Conservation (phyloP, 1,140 invertebrate species). For the Drosophila parvula region DNA sequence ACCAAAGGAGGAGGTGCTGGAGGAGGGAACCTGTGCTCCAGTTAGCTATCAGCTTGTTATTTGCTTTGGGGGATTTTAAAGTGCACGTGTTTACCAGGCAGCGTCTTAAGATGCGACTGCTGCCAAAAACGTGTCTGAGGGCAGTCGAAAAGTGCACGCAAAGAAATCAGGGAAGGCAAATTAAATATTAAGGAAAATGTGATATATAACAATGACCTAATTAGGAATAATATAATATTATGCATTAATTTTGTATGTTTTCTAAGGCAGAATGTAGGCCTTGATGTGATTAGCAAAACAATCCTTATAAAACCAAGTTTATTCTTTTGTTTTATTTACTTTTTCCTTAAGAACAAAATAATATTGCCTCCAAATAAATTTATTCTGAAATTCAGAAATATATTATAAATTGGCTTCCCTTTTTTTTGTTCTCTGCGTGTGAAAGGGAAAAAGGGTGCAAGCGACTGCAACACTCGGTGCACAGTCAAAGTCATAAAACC, state of each 20-base stretch:
- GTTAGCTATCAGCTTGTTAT: slow-evolving; percentile 63
- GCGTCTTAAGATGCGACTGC: slow-evolving; percentile 26
- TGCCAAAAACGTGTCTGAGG: slow-evolving; percentile 45
- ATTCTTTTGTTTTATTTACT: too few species aligned
- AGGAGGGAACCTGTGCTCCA: slow-evolving; percentile 52
- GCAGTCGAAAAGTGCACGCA: slow-evolving; percentile 24
- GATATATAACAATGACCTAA: too few species aligned
- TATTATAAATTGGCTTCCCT: background rate
- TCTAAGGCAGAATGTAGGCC: too few species aligned
- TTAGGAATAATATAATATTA: too few species aligned
- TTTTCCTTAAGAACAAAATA: too few species aligned
- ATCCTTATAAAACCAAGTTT: too few species aligned
- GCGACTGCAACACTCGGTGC: slow-evolving; percentile 49
- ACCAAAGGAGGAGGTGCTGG: slow-evolving; percentile 2
- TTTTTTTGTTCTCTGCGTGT: slow-evolving; percentile 2
- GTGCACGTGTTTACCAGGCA: slow-evolving; percentile 58
- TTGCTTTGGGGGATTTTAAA: slow-evolving; percentile 48
- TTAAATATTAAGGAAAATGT: too few species aligned
- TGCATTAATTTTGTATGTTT: too few species aligned
- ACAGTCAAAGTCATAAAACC: slow-evolving; percentile 83
- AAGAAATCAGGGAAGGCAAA: background rate
- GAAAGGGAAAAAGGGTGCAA: slow-evolving; percentile 20
- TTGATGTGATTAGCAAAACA: too few species aligned
- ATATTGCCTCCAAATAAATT: background rate
- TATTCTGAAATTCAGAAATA: background rate